Base-by-base conservation (phyloP, 1,140 invertebrate species). In the Schlechtendalia chinensis region DNA sequence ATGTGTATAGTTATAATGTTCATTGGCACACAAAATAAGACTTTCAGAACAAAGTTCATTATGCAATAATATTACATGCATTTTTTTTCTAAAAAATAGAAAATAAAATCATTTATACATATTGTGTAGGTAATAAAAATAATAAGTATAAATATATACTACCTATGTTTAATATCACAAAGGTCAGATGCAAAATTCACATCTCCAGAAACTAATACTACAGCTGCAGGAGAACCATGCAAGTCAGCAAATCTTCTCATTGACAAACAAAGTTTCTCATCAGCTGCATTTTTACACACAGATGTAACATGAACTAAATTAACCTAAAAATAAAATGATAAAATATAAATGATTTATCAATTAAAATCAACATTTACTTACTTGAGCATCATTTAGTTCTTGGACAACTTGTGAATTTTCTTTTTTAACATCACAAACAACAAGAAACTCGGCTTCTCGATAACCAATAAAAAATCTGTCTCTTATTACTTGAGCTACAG, bases 201-300 rank as follows among this genome's bases (percentile, higher is more conserved):
- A 88, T 96, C 94, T 82, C 91, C 91, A 50, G 94, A 94, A 85
- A 96, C 94, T 83, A 96, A 88, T 83, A 96, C 88, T 75, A 96
- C 88, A 61, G 91, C 88, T 29, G 93, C 91, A 19, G 92, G 91
- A 61, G 90, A 88, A n/a, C 89, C 88, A 86, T 95, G 91, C 22
- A 91, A 90, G 84, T 95, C 93, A 45, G 93, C 92, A 88, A 95
- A 96, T 81, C 93, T 87, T 82, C 94, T 88, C 85, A 96, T 91
- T 65, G 92, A 91, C 85, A 95, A 94, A 82, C 93, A 89, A 59
- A 96, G 86, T 86, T 96, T 96, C 85, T 96, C 94, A 87, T 96
- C 94, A 12, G 94, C 94, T 81, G 94, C 94, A 89, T 96, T 96
- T 87, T 96, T 96, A 85, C 91, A 91, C 71, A 90, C 92, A n/a